Base-by-base conservation (phyloP, 2,888 invertebrate species). In the Lymantria dispar region DNA sequence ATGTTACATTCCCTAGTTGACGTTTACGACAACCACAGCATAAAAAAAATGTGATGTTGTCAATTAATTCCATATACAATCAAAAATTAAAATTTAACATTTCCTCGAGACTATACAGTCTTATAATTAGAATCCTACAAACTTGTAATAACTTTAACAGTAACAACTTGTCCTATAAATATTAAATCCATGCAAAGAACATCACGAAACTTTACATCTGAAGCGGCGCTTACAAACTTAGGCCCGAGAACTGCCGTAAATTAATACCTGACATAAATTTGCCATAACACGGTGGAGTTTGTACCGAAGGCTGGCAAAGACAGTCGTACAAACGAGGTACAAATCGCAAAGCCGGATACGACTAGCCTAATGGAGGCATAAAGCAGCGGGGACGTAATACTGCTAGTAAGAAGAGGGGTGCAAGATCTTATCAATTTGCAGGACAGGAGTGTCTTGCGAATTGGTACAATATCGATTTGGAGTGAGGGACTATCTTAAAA, bases 191-290 rank as follows among this genome's bases (percentile, higher is more conserved):
- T 64, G 67, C 75, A 76, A 83, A 86, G 85, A 78, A 85, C 64
- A 75, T 72, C 74, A 69, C 58, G 64, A 74, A 76, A 80, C 76
- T 81, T 75, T 68, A 54, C 75, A 70, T 68, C 71, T 64, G 62
- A 68, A 65, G 70, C 65, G 67, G 73, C 75, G 76, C 78, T 52
- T 29, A 75, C 61, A 65, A 84, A 85, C 83, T 83, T 69, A 70
- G 60, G 72, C 69, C 80, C 80, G 78, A 81, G 85, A 83, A 85
- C 87, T 83, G 81, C 80, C 81, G 80, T 88, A 87, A 90, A 89
- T 90, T 90, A 90, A 89, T 91, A 87, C 87, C 88, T 87, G 90
- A 87, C 90, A 88, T 89, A 86, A 90, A 90, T 91, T 89, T 88
- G 88, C 89, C 89, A 89, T 88, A 87, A 86, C 83, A 81, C 77